Evolutionary conservation across 1,140 invertebrate genomes (phyloP).

Genomic region (Acromyrmex echinatior): DNA sequence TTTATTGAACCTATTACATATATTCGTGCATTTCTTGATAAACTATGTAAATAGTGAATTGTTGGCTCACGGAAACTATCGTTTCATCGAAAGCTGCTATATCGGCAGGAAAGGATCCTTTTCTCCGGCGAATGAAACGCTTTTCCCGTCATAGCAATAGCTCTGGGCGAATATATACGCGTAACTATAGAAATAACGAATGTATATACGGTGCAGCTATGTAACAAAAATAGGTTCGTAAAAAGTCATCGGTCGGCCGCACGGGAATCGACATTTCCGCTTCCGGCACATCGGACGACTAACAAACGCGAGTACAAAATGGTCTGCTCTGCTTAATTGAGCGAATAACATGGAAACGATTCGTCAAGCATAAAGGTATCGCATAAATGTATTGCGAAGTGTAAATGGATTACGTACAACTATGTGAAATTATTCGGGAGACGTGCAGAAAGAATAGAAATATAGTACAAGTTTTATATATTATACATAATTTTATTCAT

Average conservation of each 20-base stretch:
- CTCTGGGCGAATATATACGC: constrained; percentile 13
- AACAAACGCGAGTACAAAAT: constrained; percentile 45
- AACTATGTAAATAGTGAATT: constrained; percentile 26
- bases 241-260: constrained; percentile 32
- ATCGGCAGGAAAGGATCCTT: neutral
- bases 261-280: constrained; percentile 33
- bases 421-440: neutral
- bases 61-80: constrained; percentile 14
- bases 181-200: constrained; percentile 46
- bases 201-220: neutral
- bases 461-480: neutral
- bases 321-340: constrained; percentile 19
- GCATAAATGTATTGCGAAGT: neutral
- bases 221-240: constrained; percentile 49
- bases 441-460: neutral
- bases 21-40: constrained; percentile 26
- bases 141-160: constrained; percentile 29
- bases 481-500: neutral
- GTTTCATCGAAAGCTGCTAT: constrained; percentile 5
- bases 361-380: neutral
- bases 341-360: constrained; percentile 34
- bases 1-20: neutral
- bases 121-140: neutral
- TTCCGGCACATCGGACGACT: constrained; percentile 12
- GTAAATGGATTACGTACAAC: constrained; percentile 30